Evolutionary conservation across 1,140 invertebrate genomes (phyloP).

Genomic region (Drosophila ambigua): DNA sequence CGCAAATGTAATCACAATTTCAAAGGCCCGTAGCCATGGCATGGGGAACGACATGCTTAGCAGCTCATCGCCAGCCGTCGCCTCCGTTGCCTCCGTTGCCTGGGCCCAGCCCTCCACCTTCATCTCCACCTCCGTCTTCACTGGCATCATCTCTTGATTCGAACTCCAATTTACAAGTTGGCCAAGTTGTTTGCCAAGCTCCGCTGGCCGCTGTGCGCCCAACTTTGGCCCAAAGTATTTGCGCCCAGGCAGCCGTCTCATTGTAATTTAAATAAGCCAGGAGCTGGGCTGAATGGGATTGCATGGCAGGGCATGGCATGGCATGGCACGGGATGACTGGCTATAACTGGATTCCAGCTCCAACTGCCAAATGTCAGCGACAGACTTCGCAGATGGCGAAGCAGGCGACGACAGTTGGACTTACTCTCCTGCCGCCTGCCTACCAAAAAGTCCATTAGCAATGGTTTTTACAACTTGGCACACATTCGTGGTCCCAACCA

Average conservation of each 20-base stretch:
- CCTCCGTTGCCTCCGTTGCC: slow-evolving; percentile 4
- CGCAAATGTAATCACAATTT: slow-evolving; percentile 62
- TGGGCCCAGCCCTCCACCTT: neutral
- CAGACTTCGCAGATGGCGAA: slow-evolving; percentile 65
- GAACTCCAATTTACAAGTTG: slow-evolving; percentile 80
- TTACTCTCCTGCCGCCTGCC: slow-evolving; percentile 36
- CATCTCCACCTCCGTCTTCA: neutral
- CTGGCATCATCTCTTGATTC: slow-evolving; percentile 45
- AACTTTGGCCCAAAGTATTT: slow-evolving; percentile 48
- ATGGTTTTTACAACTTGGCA: slow-evolving; percentile 79
- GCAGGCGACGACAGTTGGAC: slow-evolving; percentile 67
- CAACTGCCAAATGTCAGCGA: slow-evolving; percentile 78
- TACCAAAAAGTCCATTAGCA: slow-evolving; percentile 75
- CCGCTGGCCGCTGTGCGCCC: slow-evolving; percentile 32
- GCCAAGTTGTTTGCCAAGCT: slow-evolving; percentile 74
- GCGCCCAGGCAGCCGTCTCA: slow-evolving; percentile 53
- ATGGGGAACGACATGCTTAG: slow-evolving; percentile 52
- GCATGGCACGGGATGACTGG: neutral
- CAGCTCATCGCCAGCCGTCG: slow-evolving; percentile 34
- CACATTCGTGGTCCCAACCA: slow-evolving; percentile 56
- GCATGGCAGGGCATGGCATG: neutral
- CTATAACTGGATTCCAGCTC: slow-evolving; percentile 61
- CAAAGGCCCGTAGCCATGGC: slow-evolving; percentile 51
- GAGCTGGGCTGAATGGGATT: slow-evolving; percentile 28
- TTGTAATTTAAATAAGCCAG: slow-evolving; percentile 79